phyloP scores from a whole-genome alignment of 2,113 vertebrate species.

The Speoplatyrhinus poulsoni region DNA sequence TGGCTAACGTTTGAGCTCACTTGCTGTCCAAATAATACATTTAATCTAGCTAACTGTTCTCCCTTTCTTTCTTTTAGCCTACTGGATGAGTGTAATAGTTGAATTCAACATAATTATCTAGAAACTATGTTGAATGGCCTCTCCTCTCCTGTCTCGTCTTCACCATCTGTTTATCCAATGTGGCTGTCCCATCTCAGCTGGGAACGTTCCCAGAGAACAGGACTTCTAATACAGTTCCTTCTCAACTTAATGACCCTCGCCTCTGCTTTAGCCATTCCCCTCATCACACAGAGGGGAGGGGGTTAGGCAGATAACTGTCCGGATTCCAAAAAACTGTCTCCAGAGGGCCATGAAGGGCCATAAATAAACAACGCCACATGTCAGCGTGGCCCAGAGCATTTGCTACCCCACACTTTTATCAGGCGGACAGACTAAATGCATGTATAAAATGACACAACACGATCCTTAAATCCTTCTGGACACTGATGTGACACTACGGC shows the following conservation, averaged over 20 bases:
- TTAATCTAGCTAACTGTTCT: no score
- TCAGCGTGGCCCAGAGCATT: constrained; percentile 54
- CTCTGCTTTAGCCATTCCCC: constrained; percentile 79
- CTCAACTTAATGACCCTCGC: constrained; percentile 68
- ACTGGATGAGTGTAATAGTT: background rate
- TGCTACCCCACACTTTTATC: constrained; percentile 65
- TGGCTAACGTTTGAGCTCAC: background rate
- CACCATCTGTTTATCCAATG: constrained; percentile 82
- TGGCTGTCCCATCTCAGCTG: constrained; percentile 70
- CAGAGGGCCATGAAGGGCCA: constrained; percentile 52
- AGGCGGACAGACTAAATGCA: constrained; percentile 63
- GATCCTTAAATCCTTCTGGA: constrained; percentile 14
- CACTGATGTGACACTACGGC: background rate
- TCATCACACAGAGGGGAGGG: constrained; percentile 49
- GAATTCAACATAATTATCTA: background rate
- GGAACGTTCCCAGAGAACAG: constrained; percentile 72
- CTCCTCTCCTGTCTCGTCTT: constrained; percentile 31
- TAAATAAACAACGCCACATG: constrained; percentile 70
- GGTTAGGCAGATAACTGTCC: constrained; percentile 43
- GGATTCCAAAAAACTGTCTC: constrained; percentile 65
- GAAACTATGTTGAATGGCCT: background rate
- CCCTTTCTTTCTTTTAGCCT: no score
- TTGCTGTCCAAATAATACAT: no score
- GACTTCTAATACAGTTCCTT: constrained; percentile 72
- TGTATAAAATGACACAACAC: constrained; percentile 39